phyloP scores from a whole-genome alignment of 1,140 invertebrate genomes.

The Eufriesea mexicana region DNA sequence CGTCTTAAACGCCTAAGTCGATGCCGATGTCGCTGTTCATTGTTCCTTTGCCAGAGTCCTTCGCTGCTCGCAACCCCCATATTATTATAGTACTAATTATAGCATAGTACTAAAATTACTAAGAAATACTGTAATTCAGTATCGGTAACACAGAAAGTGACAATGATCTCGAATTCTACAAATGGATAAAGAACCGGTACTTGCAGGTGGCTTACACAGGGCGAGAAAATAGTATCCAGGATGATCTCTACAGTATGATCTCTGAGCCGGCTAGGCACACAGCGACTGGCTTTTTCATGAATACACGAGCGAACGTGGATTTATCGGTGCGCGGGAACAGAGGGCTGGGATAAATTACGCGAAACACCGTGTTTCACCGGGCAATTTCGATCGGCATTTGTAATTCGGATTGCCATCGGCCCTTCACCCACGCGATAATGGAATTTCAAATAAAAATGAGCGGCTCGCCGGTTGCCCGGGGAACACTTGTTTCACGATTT shows the following conservation, averaged over 20 bases:
- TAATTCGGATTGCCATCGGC: constrained; percentile 8
- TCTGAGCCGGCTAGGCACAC: neutral
- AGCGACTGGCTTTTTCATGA: neutral
- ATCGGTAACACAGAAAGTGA: no score
- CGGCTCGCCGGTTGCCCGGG: no score
- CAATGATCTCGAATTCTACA: no score
- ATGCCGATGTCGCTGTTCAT: no score
- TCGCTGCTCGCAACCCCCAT: no score
- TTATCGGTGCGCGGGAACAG: neutral
- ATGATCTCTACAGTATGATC: neutral
- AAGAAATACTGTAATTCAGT: no score
- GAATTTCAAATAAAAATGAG: constrained; percentile 39
- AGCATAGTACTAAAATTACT: no score
- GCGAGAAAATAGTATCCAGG: neutral
- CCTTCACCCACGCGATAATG: constrained; percentile 19
- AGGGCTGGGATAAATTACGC: constrained; percentile 22
- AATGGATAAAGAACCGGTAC: no score
- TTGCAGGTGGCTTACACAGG: neutral
- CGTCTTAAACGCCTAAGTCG: no score
- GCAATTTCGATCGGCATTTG: constrained; percentile 32
- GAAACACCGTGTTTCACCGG: constrained; percentile 13
- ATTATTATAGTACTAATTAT: no score
- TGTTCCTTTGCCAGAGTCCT: no score
- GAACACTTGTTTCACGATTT: neutral
- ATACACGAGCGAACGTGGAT: constrained; percentile 9